These are phyloP conservation scores for Xiphorhynchus erythropygius DNA, from an alignment of 2,797 vertebrate genomes.

Conservation along the genomic window DNA sequence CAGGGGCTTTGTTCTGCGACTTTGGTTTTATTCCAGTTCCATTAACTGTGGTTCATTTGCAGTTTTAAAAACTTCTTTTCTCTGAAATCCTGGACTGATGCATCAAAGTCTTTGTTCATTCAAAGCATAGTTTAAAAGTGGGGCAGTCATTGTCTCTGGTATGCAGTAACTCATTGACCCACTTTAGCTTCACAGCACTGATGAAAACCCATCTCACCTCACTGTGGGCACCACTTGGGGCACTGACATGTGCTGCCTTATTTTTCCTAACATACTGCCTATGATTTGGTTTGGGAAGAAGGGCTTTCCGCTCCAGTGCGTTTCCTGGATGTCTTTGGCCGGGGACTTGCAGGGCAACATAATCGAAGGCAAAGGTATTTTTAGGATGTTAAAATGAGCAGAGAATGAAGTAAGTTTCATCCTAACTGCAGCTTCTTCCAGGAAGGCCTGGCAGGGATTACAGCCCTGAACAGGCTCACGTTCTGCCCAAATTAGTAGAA, in stretches of 20 bases:
- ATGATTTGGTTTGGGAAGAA: neutral
- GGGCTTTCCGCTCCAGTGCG: neutral
- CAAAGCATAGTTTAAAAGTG: neutral
- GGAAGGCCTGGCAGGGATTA: neutral
- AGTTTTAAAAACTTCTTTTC: neutral
- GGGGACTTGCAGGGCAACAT: rapidly evolving
- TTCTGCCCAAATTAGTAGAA: neutral
- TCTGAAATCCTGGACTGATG: neutral
- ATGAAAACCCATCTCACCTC: neutral
- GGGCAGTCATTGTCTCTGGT: neutral
- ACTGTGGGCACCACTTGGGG: rapidly evolving
- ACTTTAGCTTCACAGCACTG: neutral
- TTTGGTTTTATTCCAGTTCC: neutral
- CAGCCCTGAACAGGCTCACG: neutral
- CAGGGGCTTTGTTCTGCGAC: neutral
- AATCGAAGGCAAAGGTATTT: neutral
- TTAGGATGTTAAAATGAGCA: neutral
- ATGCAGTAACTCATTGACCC: neutral
- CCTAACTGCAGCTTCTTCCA: neutral
- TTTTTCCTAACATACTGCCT: neutral
- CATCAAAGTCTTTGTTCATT: neutral
- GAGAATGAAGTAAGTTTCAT: neutral
- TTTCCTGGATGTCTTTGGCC: neutral
- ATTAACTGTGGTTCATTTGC: neutral
- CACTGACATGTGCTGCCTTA: neutral